A percentile compares a stretch with the other conserved stretches of the same genome.
Conservation (phyloP, 37 sponge, comb jelly and placozoan species). For the Hexactinellida sp. region DNA sequence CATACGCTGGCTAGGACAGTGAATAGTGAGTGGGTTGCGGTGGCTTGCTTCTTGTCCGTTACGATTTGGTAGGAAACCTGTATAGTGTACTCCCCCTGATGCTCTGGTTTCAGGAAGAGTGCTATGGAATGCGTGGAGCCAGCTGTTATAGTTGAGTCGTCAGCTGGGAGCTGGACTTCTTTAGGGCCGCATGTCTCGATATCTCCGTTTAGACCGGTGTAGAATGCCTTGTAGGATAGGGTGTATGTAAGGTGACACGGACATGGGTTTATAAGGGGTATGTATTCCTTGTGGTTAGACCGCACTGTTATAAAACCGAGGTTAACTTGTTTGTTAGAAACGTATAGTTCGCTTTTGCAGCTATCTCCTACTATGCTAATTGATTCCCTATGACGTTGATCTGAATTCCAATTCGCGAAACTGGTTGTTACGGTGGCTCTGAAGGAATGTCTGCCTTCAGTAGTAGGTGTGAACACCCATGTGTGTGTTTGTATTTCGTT, state of each 20-base stretch:
- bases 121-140: conserved; percentile 13
- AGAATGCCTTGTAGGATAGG: not conserved
- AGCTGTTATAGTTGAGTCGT: conserved; percentile 32
- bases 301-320: not conserved
- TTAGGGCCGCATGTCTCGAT: not conserved
- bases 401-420: not conserved
- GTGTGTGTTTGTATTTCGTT: not conserved
- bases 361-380: not conserved
- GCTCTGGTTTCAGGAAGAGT: conserved; percentile 36
- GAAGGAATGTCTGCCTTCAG: not conserved
- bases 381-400: not conserved
- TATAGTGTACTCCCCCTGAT: not conserved
- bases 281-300: not conserved
- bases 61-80: conserved; percentile 31
- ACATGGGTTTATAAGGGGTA: not conserved
- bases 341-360: not conserved
- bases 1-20: conserved; percentile 31
- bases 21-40: conserved; percentile 24
- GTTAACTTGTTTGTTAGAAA: not conserved
- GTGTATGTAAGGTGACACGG: not conserved
- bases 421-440: not conserved
- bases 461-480: not conserved
- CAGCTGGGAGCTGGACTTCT: conserved; percentile 33
- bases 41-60: not conserved
- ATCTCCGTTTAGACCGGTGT: not conserved